Percentiles rank a stretch among this genome's conserved stretches.
These are phyloP conservation scores for Prunella strophiata DNA, from an alignment of 2,797 vertebrate species.

Conservation along the genomic window DNA sequence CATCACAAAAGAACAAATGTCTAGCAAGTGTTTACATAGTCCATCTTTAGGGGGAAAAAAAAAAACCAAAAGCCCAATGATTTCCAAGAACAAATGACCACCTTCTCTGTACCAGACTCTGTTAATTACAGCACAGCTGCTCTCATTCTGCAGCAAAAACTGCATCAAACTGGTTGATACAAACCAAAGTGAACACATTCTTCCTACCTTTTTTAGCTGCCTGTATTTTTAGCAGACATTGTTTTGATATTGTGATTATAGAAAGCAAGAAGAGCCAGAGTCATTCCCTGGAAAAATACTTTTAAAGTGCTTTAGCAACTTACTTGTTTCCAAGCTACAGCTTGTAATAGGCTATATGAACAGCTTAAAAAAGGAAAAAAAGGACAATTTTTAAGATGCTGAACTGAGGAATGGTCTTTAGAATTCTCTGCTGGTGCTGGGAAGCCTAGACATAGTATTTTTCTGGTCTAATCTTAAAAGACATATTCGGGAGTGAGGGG, in stretches of 20 bases:
- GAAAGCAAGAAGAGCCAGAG: background rate
- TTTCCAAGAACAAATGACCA: slow-evolving; percentile 39
- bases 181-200: background rate
- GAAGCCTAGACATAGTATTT: background rate
- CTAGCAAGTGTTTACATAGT: background rate
- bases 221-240: background rate
- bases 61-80: background rate
- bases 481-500: background rate
- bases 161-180: background rate
- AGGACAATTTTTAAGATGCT: background rate
- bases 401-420: background rate
- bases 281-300: background rate
- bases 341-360: background rate
- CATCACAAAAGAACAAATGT: background rate
- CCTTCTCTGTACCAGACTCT: slow-evolving; percentile 1
- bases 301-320: background rate
- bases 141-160: background rate
- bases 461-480: background rate
- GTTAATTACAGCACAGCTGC: slow-evolving; percentile 39
- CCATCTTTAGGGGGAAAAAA: background rate
- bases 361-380: background rate
- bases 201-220: background rate
- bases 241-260: background rate
- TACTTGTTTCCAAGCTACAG: background rate
- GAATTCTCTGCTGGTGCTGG: background rate